These are phyloP conservation scores for Drosophila anomalata DNA, from an alignment of 2,888 invertebrate species.

Conservation along the genomic window DNA sequence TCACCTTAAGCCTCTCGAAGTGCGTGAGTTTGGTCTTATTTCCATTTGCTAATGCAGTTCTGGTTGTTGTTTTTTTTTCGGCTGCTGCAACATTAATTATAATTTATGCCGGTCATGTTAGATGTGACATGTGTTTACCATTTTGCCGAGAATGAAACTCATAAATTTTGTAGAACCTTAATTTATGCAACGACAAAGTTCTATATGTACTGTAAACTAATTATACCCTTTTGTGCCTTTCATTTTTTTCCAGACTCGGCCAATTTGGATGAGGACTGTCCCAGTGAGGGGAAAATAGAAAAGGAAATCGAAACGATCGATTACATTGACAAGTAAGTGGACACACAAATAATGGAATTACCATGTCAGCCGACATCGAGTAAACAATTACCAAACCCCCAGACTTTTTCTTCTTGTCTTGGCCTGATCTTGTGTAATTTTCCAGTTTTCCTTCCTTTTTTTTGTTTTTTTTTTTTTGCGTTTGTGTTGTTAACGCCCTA, in stretches of 20 bases:
- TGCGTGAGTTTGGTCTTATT: conserved; percentile 53
- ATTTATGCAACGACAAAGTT: conserved; percentile 57
- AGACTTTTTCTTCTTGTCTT: conserved; percentile 7
- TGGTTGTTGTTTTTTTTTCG: conserved; percentile 8
- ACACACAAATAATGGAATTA: conserved; percentile 44
- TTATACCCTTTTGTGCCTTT: background rate
- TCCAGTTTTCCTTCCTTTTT: conserved; percentile 8
- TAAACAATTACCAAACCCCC: conserved; percentile 40
- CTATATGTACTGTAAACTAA: conserved; percentile 16
- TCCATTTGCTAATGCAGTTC: conserved; percentile 29
- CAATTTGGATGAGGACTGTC: conserved; percentile 67
- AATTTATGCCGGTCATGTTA: conserved; percentile 44
- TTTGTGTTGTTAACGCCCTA: conserved; percentile 60
- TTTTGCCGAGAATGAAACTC: conserved; percentile 36
- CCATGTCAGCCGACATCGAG: conserved; percentile 31
- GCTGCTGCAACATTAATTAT: conserved; percentile 38
- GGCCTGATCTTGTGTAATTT: conserved; percentile 42
- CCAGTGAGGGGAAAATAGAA: conserved; percentile 80
- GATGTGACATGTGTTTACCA: conserved; percentile 46
- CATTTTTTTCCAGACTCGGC: conserved; percentile 75
- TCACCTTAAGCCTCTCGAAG: conserved; percentile 29
- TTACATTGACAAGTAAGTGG: conserved; percentile 83
- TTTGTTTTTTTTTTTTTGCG: conserved; percentile 11
- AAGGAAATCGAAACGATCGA: conserved; percentile 83
- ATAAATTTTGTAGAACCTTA: conserved; percentile 49